Conservation (phyloP, 2,888 invertebrate species). For the Drosophila nr. medialis region DNA sequence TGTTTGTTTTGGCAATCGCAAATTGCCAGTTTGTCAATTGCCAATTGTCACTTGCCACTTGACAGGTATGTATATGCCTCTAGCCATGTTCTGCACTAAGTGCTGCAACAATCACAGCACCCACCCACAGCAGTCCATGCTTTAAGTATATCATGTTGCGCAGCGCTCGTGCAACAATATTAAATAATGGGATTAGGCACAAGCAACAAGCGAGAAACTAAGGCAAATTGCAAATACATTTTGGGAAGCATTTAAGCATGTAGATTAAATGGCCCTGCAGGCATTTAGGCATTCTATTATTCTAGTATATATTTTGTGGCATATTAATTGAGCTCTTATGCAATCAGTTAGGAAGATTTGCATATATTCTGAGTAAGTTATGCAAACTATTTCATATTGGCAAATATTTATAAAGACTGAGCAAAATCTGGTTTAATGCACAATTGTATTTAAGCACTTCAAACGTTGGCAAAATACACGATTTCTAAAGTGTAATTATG, state of each 20-base stretch:
- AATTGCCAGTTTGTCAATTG: slow-evolving; percentile 29
- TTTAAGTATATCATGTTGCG: slow-evolving; percentile 16
- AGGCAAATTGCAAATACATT: slow-evolving; percentile 8
- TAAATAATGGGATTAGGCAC: slow-evolving; percentile 19
- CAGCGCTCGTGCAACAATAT: slow-evolving; percentile 5
- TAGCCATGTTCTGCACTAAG: slow-evolving; percentile 23
- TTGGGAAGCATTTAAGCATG: neutral
- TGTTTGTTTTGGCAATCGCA: slow-evolving; percentile 32
- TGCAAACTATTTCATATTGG: neutral
- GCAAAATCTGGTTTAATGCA: neutral
- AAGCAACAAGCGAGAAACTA: neutral
- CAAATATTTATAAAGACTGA: neutral
- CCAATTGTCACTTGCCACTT: slow-evolving; percentile 29
- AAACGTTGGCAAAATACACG: neutral
- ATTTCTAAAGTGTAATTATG: neutral
- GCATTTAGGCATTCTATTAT: neutral
- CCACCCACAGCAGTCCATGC: slow-evolving; percentile 3
- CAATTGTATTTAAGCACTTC: neutral
- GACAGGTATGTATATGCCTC: slow-evolving; percentile 44
- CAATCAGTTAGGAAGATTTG: neutral
- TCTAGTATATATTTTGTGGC: neutral
- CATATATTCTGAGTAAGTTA: too few relatives aligned
- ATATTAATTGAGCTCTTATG: neutral
- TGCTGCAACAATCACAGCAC: slow-evolving; percentile 14
- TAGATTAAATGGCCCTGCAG: neutral